Conservation (phyloP, 92 coral and sea anemone genomes). For the Porites cylindrica region DNA sequence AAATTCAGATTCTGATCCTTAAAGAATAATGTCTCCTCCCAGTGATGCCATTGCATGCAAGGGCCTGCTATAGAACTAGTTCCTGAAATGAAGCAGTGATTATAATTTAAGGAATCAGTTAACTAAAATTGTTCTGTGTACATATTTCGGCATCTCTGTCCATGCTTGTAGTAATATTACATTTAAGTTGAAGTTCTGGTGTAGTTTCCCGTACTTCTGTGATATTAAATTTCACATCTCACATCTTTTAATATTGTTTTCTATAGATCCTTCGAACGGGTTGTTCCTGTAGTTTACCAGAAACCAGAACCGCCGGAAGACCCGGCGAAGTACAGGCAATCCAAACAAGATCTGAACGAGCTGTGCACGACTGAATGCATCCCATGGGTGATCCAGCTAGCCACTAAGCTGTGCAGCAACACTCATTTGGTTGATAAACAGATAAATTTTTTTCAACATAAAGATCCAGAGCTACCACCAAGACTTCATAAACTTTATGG, state of each 20-base stretch:
- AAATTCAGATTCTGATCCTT: no score
- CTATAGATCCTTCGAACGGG: constrained; percentile 47
- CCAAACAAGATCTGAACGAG: constrained; percentile 3
- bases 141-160: no score
- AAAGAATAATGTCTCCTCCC: no score
- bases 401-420: constrained; percentile 22
- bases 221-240: no score
- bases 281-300: constrained; percentile 47
- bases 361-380: constrained; percentile 27
- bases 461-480: constrained; percentile 13
- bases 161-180: no score
- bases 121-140: no score
- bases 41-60: no score
- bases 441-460: constrained; percentile 18
- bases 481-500: constrained; percentile 46
- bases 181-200: no score
- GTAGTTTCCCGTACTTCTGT: no score
- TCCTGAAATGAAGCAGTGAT: no score
- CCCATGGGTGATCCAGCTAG: constrained; percentile 45
- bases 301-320: constrained; percentile 48
- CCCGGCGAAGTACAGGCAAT: constrained; percentile 39
- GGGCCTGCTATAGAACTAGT: no score
- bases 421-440: constrained; percentile 40
- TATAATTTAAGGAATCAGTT: no score
- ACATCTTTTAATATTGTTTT: neutral